A percentile compares a stretch with the other conserved stretches of the same genome.
These are phyloP conservation scores for Penaeus chinensis DNA, from an alignment of 1,140 invertebrate species.

Conservation along the genomic window DNA sequence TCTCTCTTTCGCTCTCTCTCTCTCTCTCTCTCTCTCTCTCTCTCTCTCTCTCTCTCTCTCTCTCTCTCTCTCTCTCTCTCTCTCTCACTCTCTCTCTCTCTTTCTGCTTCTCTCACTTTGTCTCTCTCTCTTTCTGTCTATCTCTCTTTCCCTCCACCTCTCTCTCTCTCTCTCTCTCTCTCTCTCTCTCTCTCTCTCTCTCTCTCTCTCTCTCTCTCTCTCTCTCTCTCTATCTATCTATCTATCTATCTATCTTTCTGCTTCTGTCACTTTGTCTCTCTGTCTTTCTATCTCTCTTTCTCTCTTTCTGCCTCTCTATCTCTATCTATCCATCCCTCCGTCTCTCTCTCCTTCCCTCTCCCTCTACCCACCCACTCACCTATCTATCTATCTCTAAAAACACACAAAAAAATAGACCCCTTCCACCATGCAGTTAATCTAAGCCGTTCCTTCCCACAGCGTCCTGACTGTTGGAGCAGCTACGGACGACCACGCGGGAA, in stretches of 20 bases:
- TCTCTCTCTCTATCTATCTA: neutral
- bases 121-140: neutral
- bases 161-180: neutral
- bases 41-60: neutral
- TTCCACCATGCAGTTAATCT: too few relatives aligned
- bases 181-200: neutral
- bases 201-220: neutral
- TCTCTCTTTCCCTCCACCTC: conserved; percentile 5
- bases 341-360: too few relatives aligned
- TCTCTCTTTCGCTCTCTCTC: neutral
- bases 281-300: neutral
- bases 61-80: neutral
- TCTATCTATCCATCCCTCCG: too few relatives aligned
- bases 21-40: neutral
- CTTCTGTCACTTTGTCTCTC: neutral
- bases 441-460: neutral
- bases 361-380: too few relatives aligned
- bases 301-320: neutral
- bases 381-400: too few relatives aligned
- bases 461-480: conserved; percentile 39
- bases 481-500: conserved; percentile 73
- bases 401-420: too few relatives aligned
- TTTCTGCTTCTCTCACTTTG: neutral
- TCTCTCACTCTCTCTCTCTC: neutral
- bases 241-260: neutral